These are phyloP conservation scores for Agapetus fuscipes DNA, from an alignment of 2,888 invertebrate genomes.

Conservation along the genomic window DNA sequence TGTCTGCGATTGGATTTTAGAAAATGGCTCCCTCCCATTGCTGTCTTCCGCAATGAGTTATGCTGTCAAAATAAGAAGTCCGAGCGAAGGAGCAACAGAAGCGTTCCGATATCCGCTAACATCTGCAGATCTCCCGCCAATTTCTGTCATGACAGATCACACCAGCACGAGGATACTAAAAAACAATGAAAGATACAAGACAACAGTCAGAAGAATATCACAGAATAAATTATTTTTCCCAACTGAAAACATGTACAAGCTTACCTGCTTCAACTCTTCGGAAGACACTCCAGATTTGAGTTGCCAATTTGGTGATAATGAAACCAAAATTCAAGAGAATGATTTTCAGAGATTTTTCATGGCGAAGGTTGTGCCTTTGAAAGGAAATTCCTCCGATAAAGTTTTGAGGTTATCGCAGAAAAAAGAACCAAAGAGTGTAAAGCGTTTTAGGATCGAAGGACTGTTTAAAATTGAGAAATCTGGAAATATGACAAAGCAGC, in stretches of 20 bases:
- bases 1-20: slow-evolving; percentile 39
- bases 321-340: slow-evolving; percentile 1
- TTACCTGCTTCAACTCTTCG: slow-evolving; percentile 27
- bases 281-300: slow-evolving; percentile 11
- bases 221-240: slow-evolving; percentile 52
- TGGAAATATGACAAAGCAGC: slow-evolving; percentile 5
- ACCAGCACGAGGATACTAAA: slow-evolving; percentile 44
- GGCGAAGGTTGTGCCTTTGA: slow-evolving; percentile 9
- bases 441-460: slow-evolving; percentile 8
- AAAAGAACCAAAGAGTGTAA: slow-evolving; percentile 1
- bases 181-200: slow-evolving; percentile 48
- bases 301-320: slow-evolving; percentile 16
- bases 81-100: slow-evolving; percentile 30
- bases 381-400: slow-evolving; percentile 4
- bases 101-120: slow-evolving; percentile 38
- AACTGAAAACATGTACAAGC: slow-evolving; percentile 42
- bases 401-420: slow-evolving; percentile 7
- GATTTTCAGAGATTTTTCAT: slow-evolving; percentile 2
- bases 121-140: slow-evolving; percentile 22
- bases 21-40: slow-evolving; percentile 30
- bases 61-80: slow-evolving; percentile 41
- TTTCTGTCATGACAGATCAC: slow-evolving; percentile 25
- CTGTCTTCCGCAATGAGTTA: slow-evolving; percentile 45
- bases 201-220: slow-evolving; percentile 47
- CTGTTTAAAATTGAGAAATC: slow-evolving; percentile 2